Percentiles rank a stretch among this genome's conserved stretches.
Evolutionary conservation across 1,140 invertebrate genomes (phyloP).

Genomic region (Caenorhabditis tropicalis): DNA sequence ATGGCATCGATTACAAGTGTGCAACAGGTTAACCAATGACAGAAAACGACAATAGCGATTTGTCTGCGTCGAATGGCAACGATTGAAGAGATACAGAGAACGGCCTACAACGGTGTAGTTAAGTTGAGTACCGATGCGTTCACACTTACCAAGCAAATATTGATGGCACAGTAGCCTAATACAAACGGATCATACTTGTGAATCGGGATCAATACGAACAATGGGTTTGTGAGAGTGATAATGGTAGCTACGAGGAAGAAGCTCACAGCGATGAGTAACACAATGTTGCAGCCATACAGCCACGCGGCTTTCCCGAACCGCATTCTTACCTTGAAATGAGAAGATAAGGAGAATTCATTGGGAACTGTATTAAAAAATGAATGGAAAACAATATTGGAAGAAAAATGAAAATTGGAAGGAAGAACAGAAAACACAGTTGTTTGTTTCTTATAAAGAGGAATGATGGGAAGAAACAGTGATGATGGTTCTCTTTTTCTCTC

Average conservation of each 20-base stretch:
- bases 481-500: not conserved
- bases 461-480: not conserved
- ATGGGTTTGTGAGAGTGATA: not conserved
- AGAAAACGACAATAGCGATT: constrained; percentile 5
- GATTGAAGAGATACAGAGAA: not conserved
- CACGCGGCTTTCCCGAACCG: not conserved
- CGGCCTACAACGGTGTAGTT: not conserved
- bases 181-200: constrained; percentile 1
- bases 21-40: constrained; percentile 9
- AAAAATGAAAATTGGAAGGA: not conserved
- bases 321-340: not conserved
- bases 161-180: not conserved
- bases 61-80: constrained; percentile 1
- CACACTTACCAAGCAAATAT: constrained; percentile 11
- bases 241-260: not conserved
- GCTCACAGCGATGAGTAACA: not conserved
- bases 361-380: not conserved
- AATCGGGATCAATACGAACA: constrained; percentile 19
- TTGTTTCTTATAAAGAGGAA: constrained; percentile 23
- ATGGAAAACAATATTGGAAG: not conserved
- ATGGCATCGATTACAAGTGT: constrained; percentile 10
- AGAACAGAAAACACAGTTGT: not conserved
- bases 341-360: not conserved
- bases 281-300: not conserved
- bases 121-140: not conserved